Percentiles rank a stretch among this genome's conserved stretches.
phyloP scores from a whole-genome alignment of 2,888 invertebrate species.

The Chrysodeixis includens region DNA sequence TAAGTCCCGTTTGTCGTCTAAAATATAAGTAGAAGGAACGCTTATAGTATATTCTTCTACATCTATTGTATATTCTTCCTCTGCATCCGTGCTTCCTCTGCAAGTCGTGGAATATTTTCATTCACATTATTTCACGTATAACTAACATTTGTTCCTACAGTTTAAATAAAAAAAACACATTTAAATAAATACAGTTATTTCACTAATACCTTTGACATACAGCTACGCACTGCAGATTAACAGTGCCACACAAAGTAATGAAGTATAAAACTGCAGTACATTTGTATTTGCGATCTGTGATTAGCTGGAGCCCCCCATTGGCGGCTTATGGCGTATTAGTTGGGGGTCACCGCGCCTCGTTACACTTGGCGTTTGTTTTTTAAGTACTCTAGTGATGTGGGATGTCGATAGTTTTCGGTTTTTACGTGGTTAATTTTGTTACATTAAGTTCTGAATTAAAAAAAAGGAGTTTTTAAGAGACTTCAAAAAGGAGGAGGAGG shows the following conservation, averaged over 20 bases:
- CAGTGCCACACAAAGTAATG: constrained; percentile 43
- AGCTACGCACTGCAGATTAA: constrained; percentile 16
- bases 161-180: neutral
- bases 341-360: constrained; percentile 49
- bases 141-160: neutral
- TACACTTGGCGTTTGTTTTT: constrained; percentile 41
- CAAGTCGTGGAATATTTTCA: too few species aligned
- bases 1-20: too few species aligned
- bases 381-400: constrained; percentile 27
- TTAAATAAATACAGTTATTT: neutral
- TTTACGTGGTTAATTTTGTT: too few species aligned
- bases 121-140: too few species aligned
- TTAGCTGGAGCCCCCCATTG: constrained; percentile 41
- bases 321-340: constrained; percentile 51
- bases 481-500: too few species aligned
- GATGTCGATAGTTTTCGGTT: constrained; percentile 13
- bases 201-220: neutral
- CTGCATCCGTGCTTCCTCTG: too few species aligned
- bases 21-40: too few species aligned
- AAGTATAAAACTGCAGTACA: constrained; percentile 41
- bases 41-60: too few species aligned
- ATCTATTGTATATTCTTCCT: too few species aligned
- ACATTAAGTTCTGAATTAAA: too few species aligned
- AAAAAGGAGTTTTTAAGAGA: too few species aligned
- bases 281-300: constrained; percentile 35